Base-by-base conservation (phyloP, 2,888 invertebrate species). In the Scaeva pyrastri region DNA sequence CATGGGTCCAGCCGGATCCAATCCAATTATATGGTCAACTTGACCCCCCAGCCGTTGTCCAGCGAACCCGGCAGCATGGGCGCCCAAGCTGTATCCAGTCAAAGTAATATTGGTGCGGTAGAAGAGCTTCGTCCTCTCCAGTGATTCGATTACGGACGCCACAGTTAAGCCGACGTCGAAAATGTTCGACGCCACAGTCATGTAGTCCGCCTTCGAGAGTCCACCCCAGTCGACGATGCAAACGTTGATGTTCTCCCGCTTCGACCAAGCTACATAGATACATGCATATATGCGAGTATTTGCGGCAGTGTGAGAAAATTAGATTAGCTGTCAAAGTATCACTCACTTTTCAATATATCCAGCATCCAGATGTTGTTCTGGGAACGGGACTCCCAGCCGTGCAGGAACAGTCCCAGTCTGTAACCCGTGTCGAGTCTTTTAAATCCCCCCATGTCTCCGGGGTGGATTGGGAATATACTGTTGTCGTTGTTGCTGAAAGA, bases 1-100 rank as follows among this genome's bases (percentile, higher is more conserved):
- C 8, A 92, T 88, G 11, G 93, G 93, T 10, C 91, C 92, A 2
- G 93, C 92, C 55, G 92, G 93, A 90, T 92, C 92, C 64, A 92
- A 88, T 8, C 92, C 92, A 78, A 92, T 92, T 73, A 92, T 92
- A 88, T 92, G 91, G 79, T 91, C 91, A 56, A 92, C 88, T 77
- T 90, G 78, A 0, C 92, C 91, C 23, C 89, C 88, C 2, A 92
- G 88, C 50, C 89, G 89, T 4, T 90, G 88, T 0, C 92, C 92
- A 0, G 91, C 90, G 88, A 90, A 91, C 1, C 92, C 92, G 7
- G 91, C 92, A 2, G 92, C 92, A 89, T 92, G 92, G 26, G 92
- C 92, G 3, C 92, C 92, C 73, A 92, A 88, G 74, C 92, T 92
- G 41, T 91, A 92, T 10, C 92, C 92, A 14, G 92, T 91, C 16